phyloP scores from a whole-genome alignment of 2,797 vertebrate genomes.

The Pogoniulus pusillus region DNA sequence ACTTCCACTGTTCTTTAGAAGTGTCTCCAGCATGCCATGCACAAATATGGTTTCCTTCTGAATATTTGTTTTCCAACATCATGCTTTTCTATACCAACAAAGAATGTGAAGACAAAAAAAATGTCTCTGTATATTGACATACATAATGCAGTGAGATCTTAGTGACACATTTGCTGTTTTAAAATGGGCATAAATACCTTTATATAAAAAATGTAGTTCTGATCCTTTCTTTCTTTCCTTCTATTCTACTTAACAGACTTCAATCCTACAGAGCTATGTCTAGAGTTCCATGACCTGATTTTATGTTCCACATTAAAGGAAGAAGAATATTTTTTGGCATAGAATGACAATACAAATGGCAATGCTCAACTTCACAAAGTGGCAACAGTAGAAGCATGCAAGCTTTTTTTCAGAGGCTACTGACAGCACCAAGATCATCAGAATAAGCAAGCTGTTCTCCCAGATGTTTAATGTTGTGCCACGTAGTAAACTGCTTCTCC shows the following conservation, averaged over 20 bases:
- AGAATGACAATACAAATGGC: neutral
- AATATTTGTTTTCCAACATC: neutral
- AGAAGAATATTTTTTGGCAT: neutral
- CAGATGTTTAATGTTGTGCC: neutral
- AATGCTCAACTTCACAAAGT: neutral
- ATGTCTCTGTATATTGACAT: neutral
- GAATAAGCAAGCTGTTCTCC: neutral
- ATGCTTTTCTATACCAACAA: neutral
- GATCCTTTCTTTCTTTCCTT: neutral
- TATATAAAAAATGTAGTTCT: neutral
- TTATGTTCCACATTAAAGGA: neutral
- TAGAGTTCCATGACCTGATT: neutral
- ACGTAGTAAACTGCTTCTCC: neutral
- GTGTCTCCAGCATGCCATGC: neutral
- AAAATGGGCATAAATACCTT: neutral
- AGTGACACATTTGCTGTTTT: neutral
- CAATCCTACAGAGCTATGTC: neutral
- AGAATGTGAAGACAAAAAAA: neutral
- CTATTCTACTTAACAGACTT: neutral
- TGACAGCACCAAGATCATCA: neutral
- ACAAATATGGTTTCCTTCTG: neutral
- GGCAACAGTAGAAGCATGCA: constrained; percentile 10
- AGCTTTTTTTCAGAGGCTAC: constrained; percentile 42
- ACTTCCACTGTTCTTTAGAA: neutral
- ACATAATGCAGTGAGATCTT: neutral